Evolutionary conservation across 2,113 vertebrate genomes (phyloP).

Genomic region (Alosa alosa): DNA sequence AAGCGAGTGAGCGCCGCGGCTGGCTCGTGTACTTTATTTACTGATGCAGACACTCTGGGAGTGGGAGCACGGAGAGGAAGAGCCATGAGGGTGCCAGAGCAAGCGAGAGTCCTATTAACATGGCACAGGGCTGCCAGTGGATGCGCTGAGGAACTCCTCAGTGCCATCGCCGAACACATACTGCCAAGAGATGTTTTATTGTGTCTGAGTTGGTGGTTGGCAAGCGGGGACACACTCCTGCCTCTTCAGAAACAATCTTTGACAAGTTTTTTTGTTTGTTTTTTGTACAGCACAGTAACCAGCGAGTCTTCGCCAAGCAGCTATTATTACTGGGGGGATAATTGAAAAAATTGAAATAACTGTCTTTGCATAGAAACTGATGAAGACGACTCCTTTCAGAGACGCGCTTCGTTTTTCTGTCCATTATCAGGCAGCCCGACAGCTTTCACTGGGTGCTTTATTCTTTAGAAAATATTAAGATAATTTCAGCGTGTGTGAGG

Average conservation of each 20-base stretch:
- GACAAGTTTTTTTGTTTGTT: not conserved
- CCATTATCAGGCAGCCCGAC: not conserved
- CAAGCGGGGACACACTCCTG: not conserved
- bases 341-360: not conserved
- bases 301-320: not conserved
- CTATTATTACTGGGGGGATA: not conserved
- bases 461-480: not conserved
- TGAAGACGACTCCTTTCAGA: not conserved
- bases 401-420: not conserved
- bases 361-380: not conserved
- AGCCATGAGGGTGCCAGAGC: not conserved
- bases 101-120: not conserved
- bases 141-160: not conserved
- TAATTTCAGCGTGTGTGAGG: not conserved
- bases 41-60: not conserved
- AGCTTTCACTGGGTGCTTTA: not conserved
- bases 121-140: not conserved
- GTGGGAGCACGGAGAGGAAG: not conserved
- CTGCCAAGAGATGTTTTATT: slow-evolving; percentile 11
- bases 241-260: slow-evolving; percentile 1
- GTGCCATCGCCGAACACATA: not conserved
- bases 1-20: not conserved
- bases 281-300: not conserved
- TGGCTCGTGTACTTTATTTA: not conserved
- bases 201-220: not conserved